Evolutionary conservation across 2,888 invertebrate species (phyloP).

Genomic region (Mamestra brassicae): DNA sequence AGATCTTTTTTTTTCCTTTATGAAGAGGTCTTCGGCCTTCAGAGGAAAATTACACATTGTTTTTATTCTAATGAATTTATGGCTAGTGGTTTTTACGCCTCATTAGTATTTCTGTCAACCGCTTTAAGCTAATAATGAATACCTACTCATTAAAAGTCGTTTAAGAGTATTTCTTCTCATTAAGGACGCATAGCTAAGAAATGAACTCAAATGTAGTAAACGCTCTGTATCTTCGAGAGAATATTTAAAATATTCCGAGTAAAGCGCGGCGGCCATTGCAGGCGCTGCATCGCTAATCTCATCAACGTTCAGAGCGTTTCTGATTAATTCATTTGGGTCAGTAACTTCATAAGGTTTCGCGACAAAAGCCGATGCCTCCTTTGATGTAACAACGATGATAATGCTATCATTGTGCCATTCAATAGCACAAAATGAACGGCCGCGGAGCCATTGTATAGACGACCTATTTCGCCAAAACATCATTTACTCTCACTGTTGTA

Average conservation of each 20-base stretch:
- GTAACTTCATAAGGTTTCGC: slow-evolving; percentile 44
- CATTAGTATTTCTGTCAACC: neutral
- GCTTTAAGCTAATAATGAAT: neutral
- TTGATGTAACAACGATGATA: slow-evolving; percentile 52
- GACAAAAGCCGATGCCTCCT: slow-evolving; percentile 54
- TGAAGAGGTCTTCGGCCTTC: neutral
- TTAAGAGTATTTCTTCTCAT: slow-evolving; percentile 3
- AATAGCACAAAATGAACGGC: slow-evolving; percentile 24
- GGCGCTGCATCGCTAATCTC: slow-evolving; percentile 39
- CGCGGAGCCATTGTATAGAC: slow-evolving; percentile 43
- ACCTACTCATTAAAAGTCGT: neutral
- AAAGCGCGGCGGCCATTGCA: neutral
- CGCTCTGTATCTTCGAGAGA: slow-evolving; percentile 15
- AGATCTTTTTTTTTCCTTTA: neutral
- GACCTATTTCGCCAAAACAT: slow-evolving; percentile 37
- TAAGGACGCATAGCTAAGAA: neutral
- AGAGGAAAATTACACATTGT: neutral
- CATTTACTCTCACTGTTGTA: slow-evolving; percentile 16
- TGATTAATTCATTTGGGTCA: slow-evolving; percentile 62
- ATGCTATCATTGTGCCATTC: slow-evolving; percentile 50
- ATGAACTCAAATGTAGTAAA: slow-evolving; percentile 1
- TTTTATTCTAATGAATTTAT: neutral
- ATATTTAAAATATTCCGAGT: slow-evolving; percentile 22
- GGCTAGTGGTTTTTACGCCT: neutral
- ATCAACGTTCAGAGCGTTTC: slow-evolving; percentile 43